Base-by-base conservation (phyloP, 53 echinoderm and acorn worm genomes). In the Echinometra lucunter region DNA sequence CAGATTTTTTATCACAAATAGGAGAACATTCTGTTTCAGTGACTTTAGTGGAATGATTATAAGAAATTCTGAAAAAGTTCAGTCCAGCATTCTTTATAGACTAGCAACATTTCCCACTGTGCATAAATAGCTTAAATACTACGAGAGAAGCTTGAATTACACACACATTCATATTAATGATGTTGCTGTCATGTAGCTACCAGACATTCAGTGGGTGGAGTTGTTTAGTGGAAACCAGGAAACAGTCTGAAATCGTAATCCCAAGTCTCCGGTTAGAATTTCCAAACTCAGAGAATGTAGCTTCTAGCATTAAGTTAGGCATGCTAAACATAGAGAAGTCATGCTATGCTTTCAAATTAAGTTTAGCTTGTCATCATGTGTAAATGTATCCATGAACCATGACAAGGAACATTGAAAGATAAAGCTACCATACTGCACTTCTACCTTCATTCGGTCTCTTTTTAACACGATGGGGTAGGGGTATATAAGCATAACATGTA, bases 261-360 rank as follows among this genome's bases (percentile, higher is more conserved):
- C 91, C n/a, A 42, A 66, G 91, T 91, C 91, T 91, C 91, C 91
- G 91, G 91, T 67, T 23, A 91, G 70, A 91, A 12, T 91, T 89
- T 66, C 91, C 60, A 60, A 11, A 85, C n/a, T n/a, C 49, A 53
- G n/a, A 85, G 45, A 85, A 85, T 4, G 3, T 13, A 1, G 11
- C 49, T 45, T 12, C 53, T 7, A 44, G 82, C 9, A 19, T 21
- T 12, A 18, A 82, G 10, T 44, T 82, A 44, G 44, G 6, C 74
- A n/a, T 74, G 28, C 12, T 63, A 63, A 53, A 53, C 1, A 53
- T 53, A 53, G 53, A 53, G 53, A 53, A 53, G 0, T 9, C 49
- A 49, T 53, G 6, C 16, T 11, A 74, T 74, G 37, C 74, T 35
- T 37, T 34, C 37, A 81, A 15, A 81, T 42, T 9, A 44, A 25